Evolutionary conservation across 1,140 invertebrate genomes (phyloP), one percentile per base, ranked within the genome.

Genomic region (Zaprionus davidi): DNA sequence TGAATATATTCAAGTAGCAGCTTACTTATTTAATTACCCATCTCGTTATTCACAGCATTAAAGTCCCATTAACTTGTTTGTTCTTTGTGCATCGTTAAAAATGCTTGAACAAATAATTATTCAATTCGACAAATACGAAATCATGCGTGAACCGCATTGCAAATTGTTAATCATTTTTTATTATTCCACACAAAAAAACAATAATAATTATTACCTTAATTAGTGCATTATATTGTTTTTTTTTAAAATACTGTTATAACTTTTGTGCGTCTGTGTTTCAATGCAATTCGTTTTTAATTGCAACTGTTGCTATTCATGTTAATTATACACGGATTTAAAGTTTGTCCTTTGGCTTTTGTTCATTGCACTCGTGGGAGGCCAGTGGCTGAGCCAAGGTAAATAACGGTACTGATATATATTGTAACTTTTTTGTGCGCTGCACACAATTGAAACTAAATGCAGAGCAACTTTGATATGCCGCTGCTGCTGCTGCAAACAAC

Each of bases 381-480:
- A n/a, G 6, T 17, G n/a, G 41, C n/a, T 34, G 26, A 22, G n/a
- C 6, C 11, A 24, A 56, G 64, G 53, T 66, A 66, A 67, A 58
- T 58, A 67, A 49, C 26, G 15, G 55, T 15, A 24, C 20, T 22
- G 17, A 20, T 49, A 5, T 49, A 49, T 22, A 49, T 13, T 44
- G 15, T 5, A 46, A 24, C 46, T 55, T 55, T 24, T 55, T 55
- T 26, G 5, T 55, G 22, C 22, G 5, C 5, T n/a, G 15, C 12
- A 7, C 51, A 56, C n/a, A 56, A 56, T 51, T 24, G 26, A 31
- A 56, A 56, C 53, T 56, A 67, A 60, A 41, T 60, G 22, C 36
- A 31, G 31, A 65, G 63, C 22, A 56, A 66, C 34, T 66, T 66
- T 38, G 15, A 31, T 22, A 56, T n/a, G 80, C 55, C 7, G 28